Conservation (phyloP, 1,140 invertebrate species). For the Agrypnia vestita region DNA sequence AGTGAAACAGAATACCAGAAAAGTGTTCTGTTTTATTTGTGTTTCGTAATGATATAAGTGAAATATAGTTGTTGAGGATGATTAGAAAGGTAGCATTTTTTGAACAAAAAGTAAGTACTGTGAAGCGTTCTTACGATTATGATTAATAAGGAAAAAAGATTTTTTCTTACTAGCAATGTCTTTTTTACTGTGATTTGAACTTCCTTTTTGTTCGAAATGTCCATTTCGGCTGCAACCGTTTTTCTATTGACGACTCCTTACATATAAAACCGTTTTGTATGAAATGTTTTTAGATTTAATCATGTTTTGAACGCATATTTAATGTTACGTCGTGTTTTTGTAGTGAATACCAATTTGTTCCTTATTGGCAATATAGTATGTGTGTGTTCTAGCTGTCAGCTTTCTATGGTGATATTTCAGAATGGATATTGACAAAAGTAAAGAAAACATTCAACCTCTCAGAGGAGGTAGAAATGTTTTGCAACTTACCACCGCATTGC, state of each 20-base stretch:
- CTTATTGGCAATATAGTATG: slow-evolving; percentile 33
- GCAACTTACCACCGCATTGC: slow-evolving; percentile 82
- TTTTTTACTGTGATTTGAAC: slow-evolving; percentile 49
- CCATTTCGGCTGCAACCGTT: slow-evolving; percentile 48
- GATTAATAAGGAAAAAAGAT: slow-evolving; percentile 24
- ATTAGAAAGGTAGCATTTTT: too few relatives aligned
- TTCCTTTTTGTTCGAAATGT: slow-evolving; percentile 57
- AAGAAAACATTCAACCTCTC: slow-evolving; percentile 94
- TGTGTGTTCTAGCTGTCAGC: slow-evolving; percentile 47
- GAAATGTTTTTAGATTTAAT: slow-evolving; percentile 19
- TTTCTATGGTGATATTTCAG: slow-evolving; percentile 56
- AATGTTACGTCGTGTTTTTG: slow-evolving; percentile 14
- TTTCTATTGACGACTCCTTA: slow-evolving; percentile 38
- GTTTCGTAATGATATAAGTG: too few relatives aligned
- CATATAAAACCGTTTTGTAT: slow-evolving; percentile 23
- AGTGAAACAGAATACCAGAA: too few relatives aligned
- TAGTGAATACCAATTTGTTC: slow-evolving; percentile 19
- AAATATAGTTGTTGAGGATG: too few relatives aligned
- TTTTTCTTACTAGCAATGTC: slow-evolving; percentile 45
- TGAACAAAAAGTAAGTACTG: too few relatives aligned
- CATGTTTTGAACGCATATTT: slow-evolving; percentile 39
- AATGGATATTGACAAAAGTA: slow-evolving; percentile 83
- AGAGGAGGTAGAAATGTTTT: slow-evolving; percentile 85
- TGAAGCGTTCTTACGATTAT: too few relatives aligned
- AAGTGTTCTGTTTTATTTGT: too few relatives aligned